Evolutionary conservation across 2,113 vertebrate species (phyloP).

Genomic region (Cephalopterus ornatus): DNA sequence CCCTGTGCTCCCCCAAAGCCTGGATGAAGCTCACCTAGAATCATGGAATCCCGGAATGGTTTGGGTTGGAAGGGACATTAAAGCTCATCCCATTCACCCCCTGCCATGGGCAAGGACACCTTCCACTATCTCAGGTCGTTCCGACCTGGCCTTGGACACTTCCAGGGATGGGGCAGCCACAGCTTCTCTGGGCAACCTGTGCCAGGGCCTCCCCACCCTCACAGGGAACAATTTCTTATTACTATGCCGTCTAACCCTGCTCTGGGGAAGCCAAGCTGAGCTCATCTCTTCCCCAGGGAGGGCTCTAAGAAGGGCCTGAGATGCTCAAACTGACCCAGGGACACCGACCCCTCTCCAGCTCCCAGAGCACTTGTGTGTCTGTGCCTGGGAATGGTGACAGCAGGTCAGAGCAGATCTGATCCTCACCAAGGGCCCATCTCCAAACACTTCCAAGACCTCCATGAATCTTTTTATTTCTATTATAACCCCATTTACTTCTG

Average conservation of each 20-base stretch:
- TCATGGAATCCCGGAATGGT: not conserved
- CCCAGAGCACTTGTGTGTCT: not conserved
- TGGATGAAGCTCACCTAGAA: not conserved
- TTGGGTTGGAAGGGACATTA: not conserved
- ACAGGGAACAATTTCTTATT: not conserved
- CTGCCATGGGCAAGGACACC: not conserved
- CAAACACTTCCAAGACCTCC: not conserved
- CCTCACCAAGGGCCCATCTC: not conserved
- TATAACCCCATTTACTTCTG: not conserved
- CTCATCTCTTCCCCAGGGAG: not conserved
- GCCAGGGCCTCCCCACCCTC: not conserved
- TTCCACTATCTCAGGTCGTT: not conserved
- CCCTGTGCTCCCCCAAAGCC: not conserved
- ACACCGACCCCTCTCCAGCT: not conserved
- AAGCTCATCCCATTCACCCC: not conserved
- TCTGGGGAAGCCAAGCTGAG: fast-evolving
- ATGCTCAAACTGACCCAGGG: not conserved
- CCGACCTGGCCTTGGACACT: not conserved
- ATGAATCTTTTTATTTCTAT: not conserved
- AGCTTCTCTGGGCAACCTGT: not conserved
- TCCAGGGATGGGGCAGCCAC: not conserved
- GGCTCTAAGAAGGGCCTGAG: not conserved
- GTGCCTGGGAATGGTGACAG: not conserved
- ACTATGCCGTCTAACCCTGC: fast-evolving
- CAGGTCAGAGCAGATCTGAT: not conserved